phyloP scores from a whole-genome alignment of 2,888 invertebrate species.

The Drosophila bunnanda region DNA sequence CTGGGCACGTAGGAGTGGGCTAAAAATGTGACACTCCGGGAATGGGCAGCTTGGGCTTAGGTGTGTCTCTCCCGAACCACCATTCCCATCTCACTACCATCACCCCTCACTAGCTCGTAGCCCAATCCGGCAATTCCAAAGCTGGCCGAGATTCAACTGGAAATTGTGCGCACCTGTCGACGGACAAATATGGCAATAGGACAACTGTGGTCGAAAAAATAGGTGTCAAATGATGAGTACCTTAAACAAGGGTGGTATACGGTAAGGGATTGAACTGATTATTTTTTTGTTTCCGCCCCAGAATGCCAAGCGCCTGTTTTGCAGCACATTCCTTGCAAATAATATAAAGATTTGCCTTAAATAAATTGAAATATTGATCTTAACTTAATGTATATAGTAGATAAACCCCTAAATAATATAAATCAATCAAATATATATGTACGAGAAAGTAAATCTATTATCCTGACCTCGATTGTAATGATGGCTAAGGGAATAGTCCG shows the following conservation, averaged over 20 bases:
- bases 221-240: neutral
- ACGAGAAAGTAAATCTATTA: neutral
- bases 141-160: constrained; percentile 71
- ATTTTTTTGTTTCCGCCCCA: neutral
- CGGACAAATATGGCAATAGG: constrained; percentile 27
- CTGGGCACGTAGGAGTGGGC: constrained; percentile 71
- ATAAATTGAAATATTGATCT: neutral
- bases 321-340: too few relatives aligned
- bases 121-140: constrained; percentile 46
- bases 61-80: constrained; percentile 20
- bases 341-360: neutral
- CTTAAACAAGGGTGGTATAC: neutral
- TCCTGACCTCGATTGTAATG: neutral
- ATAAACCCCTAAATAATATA: neutral
- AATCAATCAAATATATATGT: neutral
- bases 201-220: constrained; percentile 38
- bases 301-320: neutral
- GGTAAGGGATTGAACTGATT: neutral
- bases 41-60: constrained; percentile 55
- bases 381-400: neutral
- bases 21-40: constrained; percentile 71
- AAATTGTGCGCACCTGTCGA: constrained; percentile 72
- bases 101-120: constrained; percentile 2
- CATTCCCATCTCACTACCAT: constrained; percentile 17
- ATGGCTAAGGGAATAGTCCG: constrained; percentile 18